Conservation (phyloP, 2,797 vertebrate species). For the Melanotaenia nigrans region DNA sequence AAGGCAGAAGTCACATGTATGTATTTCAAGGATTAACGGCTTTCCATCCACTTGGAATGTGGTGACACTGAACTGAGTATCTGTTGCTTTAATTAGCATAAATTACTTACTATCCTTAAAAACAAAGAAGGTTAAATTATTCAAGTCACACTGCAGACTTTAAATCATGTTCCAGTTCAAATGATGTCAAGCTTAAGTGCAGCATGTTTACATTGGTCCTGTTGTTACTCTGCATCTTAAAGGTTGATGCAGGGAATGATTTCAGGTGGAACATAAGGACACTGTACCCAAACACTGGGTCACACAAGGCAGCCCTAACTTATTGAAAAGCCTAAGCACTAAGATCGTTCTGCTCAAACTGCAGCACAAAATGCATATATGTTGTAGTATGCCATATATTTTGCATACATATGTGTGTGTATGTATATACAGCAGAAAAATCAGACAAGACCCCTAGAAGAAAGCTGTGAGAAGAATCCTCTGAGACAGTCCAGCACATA, state of each 20-base stretch:
- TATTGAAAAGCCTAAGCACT: too few species aligned
- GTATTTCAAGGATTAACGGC: neutral
- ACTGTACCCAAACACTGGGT: neutral
- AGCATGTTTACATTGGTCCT: neutral
- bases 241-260: neutral
- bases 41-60: neutral
- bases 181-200: neutral
- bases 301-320: neutral
- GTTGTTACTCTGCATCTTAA: neutral
- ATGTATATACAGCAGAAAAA: too few species aligned
- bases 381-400: too few species aligned
- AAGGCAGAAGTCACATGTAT: neutral
- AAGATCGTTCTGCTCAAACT: too few species aligned
- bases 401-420: too few species aligned
- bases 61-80: neutral
- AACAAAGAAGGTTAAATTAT: neutral
- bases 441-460: too few species aligned
- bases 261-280: neutral
- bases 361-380: too few species aligned
- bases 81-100: too few species aligned
- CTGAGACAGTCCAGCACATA: too few species aligned
- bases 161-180: neutral
- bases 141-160: neutral
- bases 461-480: too few species aligned
- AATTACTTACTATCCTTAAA: neutral